These are phyloP conservation scores for Alauda arvensis DNA, from an alignment of 2,797 vertebrate genomes.

Conservation along the genomic window DNA sequence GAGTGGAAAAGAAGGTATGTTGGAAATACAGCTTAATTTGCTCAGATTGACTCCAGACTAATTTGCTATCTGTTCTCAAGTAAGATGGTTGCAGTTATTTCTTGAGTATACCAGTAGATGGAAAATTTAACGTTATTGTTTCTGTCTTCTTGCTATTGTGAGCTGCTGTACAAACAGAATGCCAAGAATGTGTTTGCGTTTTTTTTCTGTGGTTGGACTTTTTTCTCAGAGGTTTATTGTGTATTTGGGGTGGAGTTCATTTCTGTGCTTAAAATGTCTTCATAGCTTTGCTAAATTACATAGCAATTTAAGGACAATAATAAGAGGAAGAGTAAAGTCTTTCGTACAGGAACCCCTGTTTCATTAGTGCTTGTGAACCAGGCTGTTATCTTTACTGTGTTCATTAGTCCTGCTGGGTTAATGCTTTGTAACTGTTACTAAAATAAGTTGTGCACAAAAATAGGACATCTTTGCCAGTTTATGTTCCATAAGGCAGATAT, in stretches of 20 bases:
- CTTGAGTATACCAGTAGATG: background rate
- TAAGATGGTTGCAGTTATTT: background rate
- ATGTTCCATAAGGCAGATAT: background rate
- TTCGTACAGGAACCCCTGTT: background rate
- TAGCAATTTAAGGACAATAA: background rate
- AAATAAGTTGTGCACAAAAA: background rate
- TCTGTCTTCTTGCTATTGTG: background rate
- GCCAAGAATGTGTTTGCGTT: background rate
- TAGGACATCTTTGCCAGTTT: background rate
- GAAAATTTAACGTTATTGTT: background rate
- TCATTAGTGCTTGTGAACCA: background rate
- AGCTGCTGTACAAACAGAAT: background rate
- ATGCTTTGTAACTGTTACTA: background rate
- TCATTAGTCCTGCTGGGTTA: background rate
- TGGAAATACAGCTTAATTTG: background rate
- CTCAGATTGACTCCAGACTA: background rate
- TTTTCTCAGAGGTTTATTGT: background rate
- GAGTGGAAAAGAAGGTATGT: constrained; percentile 81
- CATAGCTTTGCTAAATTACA: background rate
- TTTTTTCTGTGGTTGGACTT: background rate
- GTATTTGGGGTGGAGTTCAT: background rate
- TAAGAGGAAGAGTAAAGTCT: background rate
- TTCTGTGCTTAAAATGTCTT: background rate
- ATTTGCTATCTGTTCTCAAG: background rate
- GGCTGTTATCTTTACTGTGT: background rate